Percentiles rank a stretch among this genome's conserved stretches.
Evolutionary conservation across 2,113 vertebrate genomes (phyloP).

Genomic region (Stercorarius parasiticus): DNA sequence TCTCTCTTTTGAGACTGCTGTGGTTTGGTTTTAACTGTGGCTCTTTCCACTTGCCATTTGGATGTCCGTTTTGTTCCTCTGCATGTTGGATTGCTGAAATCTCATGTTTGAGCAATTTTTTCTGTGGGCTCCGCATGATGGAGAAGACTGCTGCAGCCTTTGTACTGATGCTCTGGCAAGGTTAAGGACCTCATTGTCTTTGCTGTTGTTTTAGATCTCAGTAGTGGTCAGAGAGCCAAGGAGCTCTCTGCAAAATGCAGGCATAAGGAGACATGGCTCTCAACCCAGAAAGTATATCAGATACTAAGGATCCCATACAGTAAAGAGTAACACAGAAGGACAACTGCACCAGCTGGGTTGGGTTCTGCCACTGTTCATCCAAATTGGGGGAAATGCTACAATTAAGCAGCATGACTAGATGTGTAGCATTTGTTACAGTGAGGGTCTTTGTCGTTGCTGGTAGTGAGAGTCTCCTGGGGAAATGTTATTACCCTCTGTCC

Average conservation of each 20-base stretch:
- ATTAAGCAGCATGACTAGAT: neutral
- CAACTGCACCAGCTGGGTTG: accelerated
- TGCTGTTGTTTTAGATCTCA: neutral
- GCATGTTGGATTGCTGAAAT: constrained; percentile 55
- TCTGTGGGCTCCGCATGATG: neutral
- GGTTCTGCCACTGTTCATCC: neutral
- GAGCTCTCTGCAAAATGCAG: neutral
- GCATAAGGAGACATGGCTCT: neutral
- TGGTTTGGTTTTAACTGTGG: constrained; percentile 70
- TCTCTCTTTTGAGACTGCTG: constrained; percentile 67
- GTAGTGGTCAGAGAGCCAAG: neutral
- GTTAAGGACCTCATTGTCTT: neutral
- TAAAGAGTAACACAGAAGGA: neutral
- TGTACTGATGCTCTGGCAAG: neutral
- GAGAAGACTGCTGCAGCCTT: neutral
- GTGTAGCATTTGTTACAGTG: neutral
- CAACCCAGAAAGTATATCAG: neutral
- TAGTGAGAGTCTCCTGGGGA: neutral
- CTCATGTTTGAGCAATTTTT: constrained; percentile 45
- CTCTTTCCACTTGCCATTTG: constrained; percentile 63
- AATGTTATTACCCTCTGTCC: neutral
- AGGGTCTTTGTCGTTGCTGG: neutral
- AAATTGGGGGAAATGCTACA: neutral
- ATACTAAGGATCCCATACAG: neutral
- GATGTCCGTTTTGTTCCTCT: constrained; percentile 49